Evolutionary conservation across 2,113 vertebrate species (phyloP), one percentile per base, ranked within the genome.

Genomic region (Chlamydotis undulata): DNA sequence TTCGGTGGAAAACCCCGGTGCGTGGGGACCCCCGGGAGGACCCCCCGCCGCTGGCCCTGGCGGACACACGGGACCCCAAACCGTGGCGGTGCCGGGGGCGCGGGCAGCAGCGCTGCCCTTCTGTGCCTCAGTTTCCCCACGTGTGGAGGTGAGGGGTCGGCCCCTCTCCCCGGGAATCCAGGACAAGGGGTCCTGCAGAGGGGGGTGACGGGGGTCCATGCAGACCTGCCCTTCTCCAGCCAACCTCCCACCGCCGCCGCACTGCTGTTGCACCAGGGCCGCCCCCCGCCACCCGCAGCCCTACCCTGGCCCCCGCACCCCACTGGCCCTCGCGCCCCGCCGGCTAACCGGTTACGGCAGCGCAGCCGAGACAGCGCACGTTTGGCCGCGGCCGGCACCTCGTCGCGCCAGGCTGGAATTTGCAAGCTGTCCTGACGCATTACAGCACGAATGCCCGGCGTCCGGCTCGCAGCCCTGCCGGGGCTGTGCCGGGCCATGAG

Each of bases 371-470:
- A 86, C 64, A 70, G 64, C 81, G 68, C 90, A 61, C 50, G 57
- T 93, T 95, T 80, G 1, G 19, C 50, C 81, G 37, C 47, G 12
- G 91, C 79, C 86, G 33, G 47, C 93, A 90, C 95, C 91, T 79
- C 47, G 49, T 86, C 87, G 31, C 73, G 73, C 91, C 95, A 70
- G 95, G 43, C 93, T 70, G 93, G 93, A 91, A 96, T 94, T 93
- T 84, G 91, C 95, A 78, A 94, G 95, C 93, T 97, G 96, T 95
- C 96, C 93, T 93, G 77, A 95, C 91, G 92, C 92, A 97, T 93
- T 94, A 94, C 67, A 63, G 95, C 28, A 9, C 96, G 55, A 93
- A 91, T 14, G 52, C 92, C 81, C 9, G 77, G 93, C 68, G 10
- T n/a, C 84, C 81, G 1, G 92, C 87, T 93, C 74, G 78, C 94